phyloP scores from a whole-genome alignment of 2,888 invertebrate species.

The Eustalomyia histrio region DNA sequence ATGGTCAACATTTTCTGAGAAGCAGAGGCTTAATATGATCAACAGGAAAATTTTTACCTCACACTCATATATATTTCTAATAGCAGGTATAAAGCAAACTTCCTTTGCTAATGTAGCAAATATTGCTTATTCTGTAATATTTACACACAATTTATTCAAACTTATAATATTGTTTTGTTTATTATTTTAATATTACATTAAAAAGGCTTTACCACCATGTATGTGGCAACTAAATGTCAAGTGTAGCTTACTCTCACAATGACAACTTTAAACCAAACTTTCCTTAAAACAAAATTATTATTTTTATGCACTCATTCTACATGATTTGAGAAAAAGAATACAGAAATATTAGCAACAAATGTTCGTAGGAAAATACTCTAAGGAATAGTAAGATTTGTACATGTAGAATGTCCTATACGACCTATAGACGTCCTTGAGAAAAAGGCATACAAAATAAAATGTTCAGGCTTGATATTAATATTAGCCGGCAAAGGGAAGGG shows the following conservation, averaged over 20 bases:
- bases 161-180: no score
- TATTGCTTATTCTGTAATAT: no score
- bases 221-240: not conserved
- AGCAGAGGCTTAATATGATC: no score
- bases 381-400: slow-evolving; percentile 5
- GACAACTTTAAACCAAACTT: not conserved
- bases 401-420: slow-evolving; percentile 48
- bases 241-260: not conserved
- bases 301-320: not conserved
- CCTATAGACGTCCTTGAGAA: slow-evolving; percentile 63
- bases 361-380: slow-evolving; percentile 13
- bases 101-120: no score
- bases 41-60: no score
- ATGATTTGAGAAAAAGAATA: not conserved
- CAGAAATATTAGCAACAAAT: slow-evolving; percentile 25
- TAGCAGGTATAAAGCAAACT: no score
- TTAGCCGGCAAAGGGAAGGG: not conserved
- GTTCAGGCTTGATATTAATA: not conserved
- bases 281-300: not conserved
- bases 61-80: no score
- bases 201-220: not conserved
- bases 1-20: no score
- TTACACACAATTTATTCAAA: no score
- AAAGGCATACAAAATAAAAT: not conserved
- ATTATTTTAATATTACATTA: no score